Evolutionary conservation across 2,113 vertebrate species (phyloP), one percentile per base, ranked within the genome.

Genomic region (Gasterosteus nipponicus): DNA sequence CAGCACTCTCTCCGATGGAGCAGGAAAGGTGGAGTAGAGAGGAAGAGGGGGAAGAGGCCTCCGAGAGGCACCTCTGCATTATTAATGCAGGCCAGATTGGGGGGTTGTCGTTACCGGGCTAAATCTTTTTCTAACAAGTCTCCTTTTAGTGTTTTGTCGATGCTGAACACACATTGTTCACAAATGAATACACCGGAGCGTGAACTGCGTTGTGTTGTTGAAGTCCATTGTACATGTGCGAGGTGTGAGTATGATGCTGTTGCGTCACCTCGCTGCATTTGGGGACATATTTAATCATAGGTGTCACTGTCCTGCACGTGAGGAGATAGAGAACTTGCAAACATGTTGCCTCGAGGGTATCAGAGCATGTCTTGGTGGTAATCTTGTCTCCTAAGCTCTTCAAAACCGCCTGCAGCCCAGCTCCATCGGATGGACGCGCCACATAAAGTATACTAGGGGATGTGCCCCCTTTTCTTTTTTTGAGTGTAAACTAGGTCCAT

Each of bases 11-110:
- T 69, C 71, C 60, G 70, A 61, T 38, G 29, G 74, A 78, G 72
- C 75, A 77, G 68, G 72, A 87, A 91, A 86, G 80, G 85, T 90
- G 91, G 61, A 82, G 90, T 83, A 75, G 78, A 89, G 73, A 70
- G 83, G 69, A 82, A 82, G 89, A 90, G 70, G 77, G 77, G 71
- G 29, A 31, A 83, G 92, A 86, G 75, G 86, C 75, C 80, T 82
- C 59, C 69, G 85, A 90, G 80, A 82, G 73, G 85, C 80, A 80
- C 83, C 81, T 81, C 88, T 97, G 94, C 94, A 97, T 97, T 97
- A 96, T 96, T 97, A 95, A 96, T 97, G 83, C 86, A 74, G 86
- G 88, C 90, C 94, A 96, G 93, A 94, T 94, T 95, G 94, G 85
- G 91, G 91, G 84, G 89, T 82, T 80, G 79, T 72, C 38, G 74